Evolutionary conservation across 2,797 vertebrate genomes (phyloP).

Genomic region (Siniperca obscura): DNA sequence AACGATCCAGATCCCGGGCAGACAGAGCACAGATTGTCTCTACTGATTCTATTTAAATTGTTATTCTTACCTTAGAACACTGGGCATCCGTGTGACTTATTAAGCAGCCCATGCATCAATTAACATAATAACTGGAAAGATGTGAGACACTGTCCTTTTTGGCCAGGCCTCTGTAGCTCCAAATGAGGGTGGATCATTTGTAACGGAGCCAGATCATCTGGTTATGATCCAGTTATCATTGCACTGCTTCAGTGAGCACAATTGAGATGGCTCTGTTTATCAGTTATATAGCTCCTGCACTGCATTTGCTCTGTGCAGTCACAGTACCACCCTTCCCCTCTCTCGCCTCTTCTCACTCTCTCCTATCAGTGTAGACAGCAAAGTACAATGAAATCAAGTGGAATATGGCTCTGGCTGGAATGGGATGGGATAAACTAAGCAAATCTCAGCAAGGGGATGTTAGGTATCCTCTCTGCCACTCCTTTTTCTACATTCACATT

Average conservation of each 20-base stretch:
- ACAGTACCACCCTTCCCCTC: background rate
- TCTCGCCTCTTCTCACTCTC: constrained; percentile 27
- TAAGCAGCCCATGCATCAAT: constrained; percentile 68
- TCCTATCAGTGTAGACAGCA: constrained; percentile 23
- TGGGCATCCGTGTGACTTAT: constrained; percentile 62
- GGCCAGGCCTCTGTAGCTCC: constrained; percentile 58
- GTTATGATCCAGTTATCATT: constrained; percentile 76
- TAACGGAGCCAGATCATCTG: constrained; percentile 76
- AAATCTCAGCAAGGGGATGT: constrained; percentile 19
- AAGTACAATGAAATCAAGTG: constrained; percentile 46
- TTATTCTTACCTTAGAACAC: constrained; percentile 66
- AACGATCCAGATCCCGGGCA: constrained; percentile 2
- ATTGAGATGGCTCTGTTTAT: constrained; percentile 73
- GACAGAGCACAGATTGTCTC: constrained; percentile 21
- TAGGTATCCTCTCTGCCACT: background rate
- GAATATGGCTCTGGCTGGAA: constrained; percentile 22
- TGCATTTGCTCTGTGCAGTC: constrained; percentile 48
- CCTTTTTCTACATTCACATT: constrained; percentile 25
- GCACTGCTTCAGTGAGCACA: constrained; percentile 71
- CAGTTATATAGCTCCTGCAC: constrained; percentile 67
- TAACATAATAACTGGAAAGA: constrained; percentile 74
- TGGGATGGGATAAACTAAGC: constrained; percentile 13
- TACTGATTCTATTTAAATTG: constrained; percentile 50
- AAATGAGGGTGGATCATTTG: constrained; percentile 73
- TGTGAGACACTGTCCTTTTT: constrained; percentile 57